phyloP scores from a whole-genome alignment of 2,113 vertebrate species.

The Engraulis encrasicolus region DNA sequence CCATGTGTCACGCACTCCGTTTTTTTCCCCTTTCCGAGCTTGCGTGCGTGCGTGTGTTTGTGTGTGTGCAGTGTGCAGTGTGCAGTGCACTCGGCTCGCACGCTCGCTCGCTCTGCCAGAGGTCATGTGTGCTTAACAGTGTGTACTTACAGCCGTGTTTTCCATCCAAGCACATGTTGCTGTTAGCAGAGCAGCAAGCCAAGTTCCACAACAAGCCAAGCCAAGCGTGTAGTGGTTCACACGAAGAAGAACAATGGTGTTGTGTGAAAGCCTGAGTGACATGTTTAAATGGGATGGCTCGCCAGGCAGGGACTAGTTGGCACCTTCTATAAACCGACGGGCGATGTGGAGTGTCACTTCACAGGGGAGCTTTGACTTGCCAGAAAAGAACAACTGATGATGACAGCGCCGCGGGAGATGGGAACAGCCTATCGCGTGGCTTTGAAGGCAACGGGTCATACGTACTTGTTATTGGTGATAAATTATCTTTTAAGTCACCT shows the following conservation, averaged over 20 bases:
- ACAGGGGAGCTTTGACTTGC: background rate
- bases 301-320: background rate
- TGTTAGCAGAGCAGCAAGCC: background rate
- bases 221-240: too few relatives aligned
- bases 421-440: background rate
- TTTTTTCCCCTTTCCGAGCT: background rate
- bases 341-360: background rate
- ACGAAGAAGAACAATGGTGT: background rate
- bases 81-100: too few relatives aligned
- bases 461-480: background rate
- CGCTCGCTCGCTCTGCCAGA: background rate
- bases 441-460: background rate
- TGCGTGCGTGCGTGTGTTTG: too few relatives aligned
- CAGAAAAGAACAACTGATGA: background rate
- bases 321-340: slow-evolving; percentile 3
- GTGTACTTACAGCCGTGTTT: too few relatives aligned
- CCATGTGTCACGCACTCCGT: background rate
- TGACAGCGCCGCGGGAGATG: slow-evolving; percentile 7
- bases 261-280: slow-evolving; percentile 1
- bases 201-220: background rate
- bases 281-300: background rate
- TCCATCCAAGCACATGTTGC: background rate
- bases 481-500: background rate
- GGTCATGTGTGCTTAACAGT: too few relatives aligned
- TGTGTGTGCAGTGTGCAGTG: too few relatives aligned